Percentiles rank a stretch among this genome's conserved stretches.
Evolutionary conservation across 2,888 invertebrate species (phyloP).

Genomic region (Timema podura): DNA sequence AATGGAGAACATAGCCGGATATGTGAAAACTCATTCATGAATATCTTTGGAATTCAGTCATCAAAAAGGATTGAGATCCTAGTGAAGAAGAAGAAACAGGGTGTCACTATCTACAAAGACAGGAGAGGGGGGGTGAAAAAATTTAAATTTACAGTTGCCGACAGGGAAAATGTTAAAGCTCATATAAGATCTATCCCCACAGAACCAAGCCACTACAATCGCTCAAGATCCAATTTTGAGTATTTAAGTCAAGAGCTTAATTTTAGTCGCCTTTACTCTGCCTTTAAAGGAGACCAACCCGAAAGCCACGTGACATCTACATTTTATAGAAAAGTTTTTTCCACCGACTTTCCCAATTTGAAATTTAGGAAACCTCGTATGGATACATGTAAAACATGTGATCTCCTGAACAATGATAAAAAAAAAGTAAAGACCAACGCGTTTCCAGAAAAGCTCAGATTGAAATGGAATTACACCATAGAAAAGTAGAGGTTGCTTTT

Average conservation of each 20-base stretch:
- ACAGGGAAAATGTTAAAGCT: neutral
- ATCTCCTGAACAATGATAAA: neutral
- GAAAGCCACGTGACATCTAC: slow-evolving; percentile 1
- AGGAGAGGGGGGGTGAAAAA: neutral
- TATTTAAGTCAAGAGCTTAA: neutral
- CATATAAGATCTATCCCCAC: slow-evolving; percentile 1
- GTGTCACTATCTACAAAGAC: neutral
- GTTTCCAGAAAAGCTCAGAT: neutral
- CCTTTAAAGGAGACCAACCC: neutral
- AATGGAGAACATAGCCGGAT: slow-evolving; percentile 1
- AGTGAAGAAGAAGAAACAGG: neutral
- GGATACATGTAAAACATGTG: neutral
- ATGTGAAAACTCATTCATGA: neutral
- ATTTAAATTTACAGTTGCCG: slow-evolving; percentile 1
- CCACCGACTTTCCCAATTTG: neutral
- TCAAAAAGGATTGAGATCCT: neutral
- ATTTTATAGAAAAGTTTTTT: neutral
- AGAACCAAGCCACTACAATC: slow-evolving; percentile 10
- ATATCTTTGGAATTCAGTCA: neutral
- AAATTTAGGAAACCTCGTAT: neutral
- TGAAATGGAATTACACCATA: neutral
- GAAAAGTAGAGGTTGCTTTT: slow-evolving; percentile 10
- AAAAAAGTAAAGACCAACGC: neutral
- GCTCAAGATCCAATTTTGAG: neutral
- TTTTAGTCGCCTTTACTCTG: too few relatives aligned